Evolutionary conservation across 2,797 vertebrate genomes (phyloP).

Genomic region (Gouania willdenowi): DNA sequence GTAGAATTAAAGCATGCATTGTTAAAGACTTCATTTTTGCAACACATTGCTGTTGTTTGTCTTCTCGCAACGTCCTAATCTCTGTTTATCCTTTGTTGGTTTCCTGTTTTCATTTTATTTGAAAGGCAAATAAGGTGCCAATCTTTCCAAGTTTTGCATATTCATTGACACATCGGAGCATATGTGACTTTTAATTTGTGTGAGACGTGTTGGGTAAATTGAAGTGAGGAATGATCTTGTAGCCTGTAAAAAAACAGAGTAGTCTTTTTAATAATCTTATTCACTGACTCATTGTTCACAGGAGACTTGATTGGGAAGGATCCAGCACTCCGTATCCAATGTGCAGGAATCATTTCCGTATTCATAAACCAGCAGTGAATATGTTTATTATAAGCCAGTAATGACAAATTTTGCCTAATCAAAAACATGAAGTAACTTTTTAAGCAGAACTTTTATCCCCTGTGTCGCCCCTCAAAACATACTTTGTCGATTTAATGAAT

Average conservation of each 20-base stretch:
- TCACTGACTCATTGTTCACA: slow-evolving; percentile 19
- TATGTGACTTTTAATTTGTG: slow-evolving; percentile 26
- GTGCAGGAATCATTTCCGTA: slow-evolving; percentile 10
- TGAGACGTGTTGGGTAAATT: slow-evolving; percentile 18
- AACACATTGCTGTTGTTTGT: no score
- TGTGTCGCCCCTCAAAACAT: background rate
- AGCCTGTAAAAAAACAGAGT: slow-evolving; percentile 10
- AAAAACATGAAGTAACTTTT: slow-evolving; percentile 6
- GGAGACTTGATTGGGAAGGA: slow-evolving; percentile 14
- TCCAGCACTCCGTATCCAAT: slow-evolving; percentile 6
- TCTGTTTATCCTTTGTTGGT: background rate
- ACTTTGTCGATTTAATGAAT: background rate
- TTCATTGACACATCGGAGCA: slow-evolving; percentile 15
- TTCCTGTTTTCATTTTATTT: no score
- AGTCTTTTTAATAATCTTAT: slow-evolving; percentile 11
- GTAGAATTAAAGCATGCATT: no score
- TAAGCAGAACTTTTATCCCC: background rate
- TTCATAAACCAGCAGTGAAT: slow-evolving; percentile 13
- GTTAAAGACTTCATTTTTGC: no score
- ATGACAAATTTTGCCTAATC: slow-evolving; percentile 4
- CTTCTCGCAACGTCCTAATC: no score
- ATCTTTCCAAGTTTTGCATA: slow-evolving; percentile 7
- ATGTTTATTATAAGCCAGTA: slow-evolving; percentile 23
- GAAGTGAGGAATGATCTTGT: slow-evolving; percentile 19
- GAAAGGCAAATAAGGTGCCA: background rate